A percentile compares a stretch with the other conserved stretches of the same genome.
These are phyloP conservation scores for Anoplius nigerrimus DNA, from an alignment of 2,888 invertebrate genomes.

Conservation along the genomic window DNA sequence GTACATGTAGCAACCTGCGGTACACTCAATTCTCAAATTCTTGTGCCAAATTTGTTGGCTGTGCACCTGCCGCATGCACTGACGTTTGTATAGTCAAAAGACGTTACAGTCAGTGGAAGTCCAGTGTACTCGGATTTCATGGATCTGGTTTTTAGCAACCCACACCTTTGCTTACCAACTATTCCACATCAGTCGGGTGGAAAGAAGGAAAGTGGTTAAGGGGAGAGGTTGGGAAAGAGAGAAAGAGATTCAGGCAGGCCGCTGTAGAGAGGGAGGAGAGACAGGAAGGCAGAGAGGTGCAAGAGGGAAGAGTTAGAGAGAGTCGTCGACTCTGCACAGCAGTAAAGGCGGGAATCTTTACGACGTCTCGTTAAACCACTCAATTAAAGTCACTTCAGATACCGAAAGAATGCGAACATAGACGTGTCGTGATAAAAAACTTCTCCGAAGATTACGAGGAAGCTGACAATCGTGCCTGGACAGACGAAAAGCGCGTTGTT, in stretches of 20 bases:
- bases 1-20: slow-evolving; percentile 31
- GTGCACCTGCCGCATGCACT: slow-evolving; percentile 59
- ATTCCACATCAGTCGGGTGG: slow-evolving; percentile 15
- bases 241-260: neutral
- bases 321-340: slow-evolving; percentile 40
- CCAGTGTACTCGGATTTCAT: slow-evolving; percentile 48
- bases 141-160: slow-evolving; percentile 53
- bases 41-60: slow-evolving; percentile 61
- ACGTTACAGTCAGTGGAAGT: slow-evolving; percentile 43
- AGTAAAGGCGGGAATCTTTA: slow-evolving; percentile 51
- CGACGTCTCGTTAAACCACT: slow-evolving; percentile 53
- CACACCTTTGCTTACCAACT: slow-evolving; percentile 38
- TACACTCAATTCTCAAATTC: slow-evolving; percentile 61
- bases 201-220: neutral
- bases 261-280: slow-evolving; percentile 10
- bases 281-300: neutral
- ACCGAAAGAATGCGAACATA: neutral
- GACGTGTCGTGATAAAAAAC: neutral
- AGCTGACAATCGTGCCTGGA: neutral
- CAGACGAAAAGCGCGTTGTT: no score
- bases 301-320: neutral
- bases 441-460: no score
- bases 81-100: slow-evolving; percentile 6
- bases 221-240: neutral
- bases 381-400: slow-evolving; percentile 50